Evolutionary conservation across 1,140 invertebrate genomes (phyloP), one percentile per base, ranked within the genome.

Genomic region (Eupristina koningsbergeri): DNA sequence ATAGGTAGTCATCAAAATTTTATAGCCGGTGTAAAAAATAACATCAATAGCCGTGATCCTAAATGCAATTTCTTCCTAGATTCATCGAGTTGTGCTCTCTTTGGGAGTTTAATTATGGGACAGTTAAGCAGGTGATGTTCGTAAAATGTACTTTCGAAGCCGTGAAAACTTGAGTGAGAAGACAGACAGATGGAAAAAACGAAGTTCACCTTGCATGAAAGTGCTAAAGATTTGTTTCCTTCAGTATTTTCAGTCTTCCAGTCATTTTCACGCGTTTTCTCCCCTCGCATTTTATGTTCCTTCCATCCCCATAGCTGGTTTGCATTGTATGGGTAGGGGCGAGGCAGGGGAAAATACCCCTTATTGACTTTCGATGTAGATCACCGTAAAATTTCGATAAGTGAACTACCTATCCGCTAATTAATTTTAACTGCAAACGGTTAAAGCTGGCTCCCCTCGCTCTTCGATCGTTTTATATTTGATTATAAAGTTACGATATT

Each of bases 351-450:
- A 47, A 61, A 78, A 39, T 36, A 22, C 36, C 36, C 5, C 3
- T 50, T 76, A 76, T 82, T 45, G 53, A 82, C 41, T 64, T 47
- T 67, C n/a, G 22, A 76, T 83, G 81, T 53, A 17, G 67, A 77
- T 53, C 26, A 19, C 19, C 1, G 1, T 34, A 19, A 36, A 50
- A 69, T 39, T 58, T 61, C 39, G 63, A 53, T 53, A 61, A 39
- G 73, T 67, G 73, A 82, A 76, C n/a, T n/a, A 67, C 47, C 64
- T 47, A 79, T 15, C 47, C 36, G 63, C 31, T 82, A 76, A 82
- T 82, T 82, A 82, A 82, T 82, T 82, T 76, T 76, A 75, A 82
- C 58, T 53, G 29, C 47, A 64, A 75, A 82, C 58, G 58, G 41
- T 36, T 50, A 76, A 50, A 36, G 39, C 9, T 73, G 41, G 19